Conservation (phyloP, 2,797 vertebrate genomes). For the Bradypodion ventrale region DNA sequence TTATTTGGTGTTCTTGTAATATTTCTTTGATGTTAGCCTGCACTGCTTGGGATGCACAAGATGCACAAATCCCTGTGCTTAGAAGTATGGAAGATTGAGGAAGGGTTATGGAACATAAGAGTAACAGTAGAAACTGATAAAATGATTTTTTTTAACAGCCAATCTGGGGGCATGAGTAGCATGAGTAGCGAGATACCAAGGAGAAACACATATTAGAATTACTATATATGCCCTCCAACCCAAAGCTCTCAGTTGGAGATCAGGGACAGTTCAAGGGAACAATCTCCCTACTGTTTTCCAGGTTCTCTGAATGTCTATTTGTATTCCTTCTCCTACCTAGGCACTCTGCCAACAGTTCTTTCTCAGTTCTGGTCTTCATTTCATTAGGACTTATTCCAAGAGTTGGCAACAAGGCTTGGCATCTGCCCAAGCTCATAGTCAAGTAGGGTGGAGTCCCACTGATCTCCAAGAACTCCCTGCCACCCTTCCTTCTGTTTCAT, state of each 20-base stretch:
- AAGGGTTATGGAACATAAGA: not conserved
- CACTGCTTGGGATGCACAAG: not conserved
- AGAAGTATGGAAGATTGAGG: not conserved
- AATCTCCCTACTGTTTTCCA: not conserved
- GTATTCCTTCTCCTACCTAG: not conserved
- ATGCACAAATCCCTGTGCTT: not conserved
- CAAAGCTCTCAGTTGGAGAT: not conserved
- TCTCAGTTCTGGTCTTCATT: not conserved
- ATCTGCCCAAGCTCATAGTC: not conserved
- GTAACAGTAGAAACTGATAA: not conserved
- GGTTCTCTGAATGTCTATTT: not conserved
- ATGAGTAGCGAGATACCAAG: not conserved
- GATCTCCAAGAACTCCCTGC: not conserved
- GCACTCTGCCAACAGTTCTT: not conserved
- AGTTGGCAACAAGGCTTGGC: not conserved
- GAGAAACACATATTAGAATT: not conserved
- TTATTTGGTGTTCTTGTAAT: no score
- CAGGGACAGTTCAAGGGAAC: not conserved
- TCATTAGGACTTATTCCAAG: not conserved
- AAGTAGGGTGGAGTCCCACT: not conserved
- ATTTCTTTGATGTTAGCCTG: no score
- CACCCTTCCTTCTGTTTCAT: not conserved
- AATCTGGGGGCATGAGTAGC: not conserved
- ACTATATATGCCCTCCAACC: not conserved
- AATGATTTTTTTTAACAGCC: not conserved